Conservation (phyloP, 1,140 invertebrate species). For the Ectropis grisescens region DNA sequence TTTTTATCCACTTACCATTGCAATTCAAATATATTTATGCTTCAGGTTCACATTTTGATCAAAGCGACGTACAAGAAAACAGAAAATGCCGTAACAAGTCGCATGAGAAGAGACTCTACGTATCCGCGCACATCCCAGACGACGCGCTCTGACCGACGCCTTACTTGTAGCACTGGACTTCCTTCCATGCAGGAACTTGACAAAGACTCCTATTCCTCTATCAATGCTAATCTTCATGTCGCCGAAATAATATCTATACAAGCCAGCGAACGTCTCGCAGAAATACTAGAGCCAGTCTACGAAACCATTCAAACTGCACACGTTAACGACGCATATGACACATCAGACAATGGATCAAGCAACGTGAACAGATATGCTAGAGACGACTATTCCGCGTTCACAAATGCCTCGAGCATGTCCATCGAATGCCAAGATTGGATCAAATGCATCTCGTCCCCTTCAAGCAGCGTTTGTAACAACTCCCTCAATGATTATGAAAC, state of each 20-base stretch:
- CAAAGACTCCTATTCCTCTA: constrained; percentile 34
- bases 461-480: constrained; percentile 29
- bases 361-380: constrained; percentile 26
- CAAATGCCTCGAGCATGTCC: constrained; percentile 41
- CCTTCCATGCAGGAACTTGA: constrained; percentile 19
- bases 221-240: constrained; percentile 41
- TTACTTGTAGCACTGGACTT: constrained; percentile 46
- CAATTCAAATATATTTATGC: too few relatives aligned
- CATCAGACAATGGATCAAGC: constrained; percentile 30
- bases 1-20: too few relatives aligned
- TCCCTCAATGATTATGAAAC: constrained; percentile 25
- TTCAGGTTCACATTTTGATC: constrained; percentile 50
- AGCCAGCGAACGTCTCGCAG: constrained; percentile 46
- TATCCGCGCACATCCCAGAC: constrained; percentile 28
- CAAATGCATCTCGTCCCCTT: constrained; percentile 23
- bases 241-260: constrained; percentile 60
- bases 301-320: constrained; percentile 44
- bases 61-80: constrained; percentile 60
- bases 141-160: constrained; percentile 29
- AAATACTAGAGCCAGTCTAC: constrained; percentile 55
- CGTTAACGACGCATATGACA: constrained; percentile 36
- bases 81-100: constrained; percentile 45
- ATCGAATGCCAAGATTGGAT: constrained; percentile 52
- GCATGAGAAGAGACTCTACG: constrained; percentile 31
- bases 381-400: constrained; percentile 44